phyloP scores from a whole-genome alignment of 2,797 vertebrate genomes.

The Glossophaga mutica region DNA sequence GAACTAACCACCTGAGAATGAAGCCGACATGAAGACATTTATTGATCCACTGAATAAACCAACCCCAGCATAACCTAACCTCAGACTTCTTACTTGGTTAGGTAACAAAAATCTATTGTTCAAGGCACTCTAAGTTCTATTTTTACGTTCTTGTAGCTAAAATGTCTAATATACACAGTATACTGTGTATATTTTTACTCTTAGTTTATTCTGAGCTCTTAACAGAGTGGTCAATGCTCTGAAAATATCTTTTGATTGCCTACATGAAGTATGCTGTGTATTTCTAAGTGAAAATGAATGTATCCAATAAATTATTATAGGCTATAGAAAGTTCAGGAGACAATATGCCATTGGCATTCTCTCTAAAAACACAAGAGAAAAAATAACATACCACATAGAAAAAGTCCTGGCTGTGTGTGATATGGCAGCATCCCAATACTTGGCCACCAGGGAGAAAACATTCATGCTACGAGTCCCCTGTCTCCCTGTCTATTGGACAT shows the following conservation, averaged over 20 bases:
- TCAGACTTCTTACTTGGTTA: background rate
- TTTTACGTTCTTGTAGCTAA: background rate
- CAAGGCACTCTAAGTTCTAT: background rate
- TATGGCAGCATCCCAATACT: too few species aligned
- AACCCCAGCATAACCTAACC: background rate
- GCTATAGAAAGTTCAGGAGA: background rate
- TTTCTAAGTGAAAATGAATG: constrained; percentile 6
- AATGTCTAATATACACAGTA: background rate
- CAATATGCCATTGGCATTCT: background rate
- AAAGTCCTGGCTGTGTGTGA: background rate
- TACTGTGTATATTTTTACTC: background rate
- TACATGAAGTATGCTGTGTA: background rate
- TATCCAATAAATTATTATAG: background rate
- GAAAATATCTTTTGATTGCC: background rate
- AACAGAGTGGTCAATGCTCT: background rate
- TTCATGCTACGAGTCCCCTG: background rate
- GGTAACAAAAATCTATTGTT: background rate
- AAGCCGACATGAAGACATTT: background rate
- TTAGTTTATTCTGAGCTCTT: background rate
- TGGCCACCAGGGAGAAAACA: background rate
- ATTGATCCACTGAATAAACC: constrained; percentile 9
- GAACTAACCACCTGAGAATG: background rate
- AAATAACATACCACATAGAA: background rate
- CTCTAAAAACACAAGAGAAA: background rate
- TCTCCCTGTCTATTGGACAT: background rate